phyloP scores from a whole-genome alignment of 2,888 invertebrate genomes.

The Altica lythri region DNA sequence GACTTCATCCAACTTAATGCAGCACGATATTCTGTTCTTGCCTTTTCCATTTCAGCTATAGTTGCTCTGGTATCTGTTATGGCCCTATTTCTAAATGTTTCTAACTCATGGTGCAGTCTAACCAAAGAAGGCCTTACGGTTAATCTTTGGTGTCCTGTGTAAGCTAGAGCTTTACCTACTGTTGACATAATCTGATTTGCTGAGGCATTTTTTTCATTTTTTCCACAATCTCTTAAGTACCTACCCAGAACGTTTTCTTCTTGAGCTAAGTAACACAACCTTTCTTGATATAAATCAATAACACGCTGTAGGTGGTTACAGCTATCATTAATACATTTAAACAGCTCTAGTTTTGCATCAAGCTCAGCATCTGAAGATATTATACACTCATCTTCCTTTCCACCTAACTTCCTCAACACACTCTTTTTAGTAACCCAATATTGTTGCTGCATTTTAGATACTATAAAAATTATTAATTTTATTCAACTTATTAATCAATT shows the following conservation, averaged over 20 bases:
- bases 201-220: constrained; percentile 82
- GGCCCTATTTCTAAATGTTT: constrained; percentile 93
- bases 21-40: constrained; percentile 92
- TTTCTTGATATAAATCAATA: constrained; percentile 92
- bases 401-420: constrained; percentile 88
- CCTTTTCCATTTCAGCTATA: constrained; percentile 92
- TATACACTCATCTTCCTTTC: constrained; percentile 97
- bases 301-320: constrained; percentile 85
- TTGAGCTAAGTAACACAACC: constrained; percentile 88
- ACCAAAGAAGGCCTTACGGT: constrained; percentile 84
- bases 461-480: no score
- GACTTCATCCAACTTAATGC: constrained; percentile 99
- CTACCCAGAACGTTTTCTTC: constrained; percentile 92
- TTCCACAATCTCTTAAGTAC: constrained; percentile 92
- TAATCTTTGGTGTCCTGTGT: constrained; percentile 84
- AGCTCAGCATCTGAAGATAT: constrained; percentile 95
- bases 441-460: constrained; percentile 81
- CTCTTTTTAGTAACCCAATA: constrained; percentile 99
- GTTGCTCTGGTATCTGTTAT: constrained; percentile 91
- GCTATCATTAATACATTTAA: constrained; percentile 89
- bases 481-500: no score
- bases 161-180: constrained; percentile 75
- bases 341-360: constrained; percentile 93
- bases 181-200: constrained; percentile 83
- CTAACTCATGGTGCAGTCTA: constrained; percentile 93